Evolutionary conservation across 64 coral and sea anemone genomes (phyloP), one percentile per base, ranked within the genome.

Genomic region (Montipora cactus): DNA sequence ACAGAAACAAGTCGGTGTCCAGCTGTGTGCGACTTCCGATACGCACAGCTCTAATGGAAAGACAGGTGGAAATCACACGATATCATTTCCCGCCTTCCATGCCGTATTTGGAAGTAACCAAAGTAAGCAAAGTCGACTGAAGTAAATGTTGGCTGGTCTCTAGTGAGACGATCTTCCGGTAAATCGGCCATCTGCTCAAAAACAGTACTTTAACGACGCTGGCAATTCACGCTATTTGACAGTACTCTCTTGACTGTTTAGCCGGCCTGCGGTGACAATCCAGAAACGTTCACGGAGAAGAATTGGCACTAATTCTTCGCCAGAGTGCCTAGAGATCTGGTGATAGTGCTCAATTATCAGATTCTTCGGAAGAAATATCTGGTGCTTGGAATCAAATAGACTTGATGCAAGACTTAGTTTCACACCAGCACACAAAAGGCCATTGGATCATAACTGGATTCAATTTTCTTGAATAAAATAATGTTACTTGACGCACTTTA

Each of bases 181-280:
- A 25, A 13, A 49, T 89, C 88, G 16, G 50, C 88, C 55, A 89
- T 79, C 12, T 78, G 87, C 20, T 89, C 51, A 6, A 48, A 47
- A 18, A 77, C 21, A 19, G 21, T 74, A 6, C 51, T 3, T 89
- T 89, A 22, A 2, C 37, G 49, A 13, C 87, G 87, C 37, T 75
- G 50, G 64, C 75, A 89, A 44, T 49, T 55, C 9, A 77, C 13
- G 57, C 73, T 77, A 4, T 44, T 78, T 61, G 9, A 21, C 11
- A 90, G 25, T 4, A 78, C 76, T 78, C 44, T 46, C 2, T n/a
- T 45, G 15, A 90, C 55, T 49, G 58, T 15, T 19, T 76, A 47
- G 44, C 62, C 67, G 20, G 75, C 88, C 14, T 79, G 28, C 28
- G 28, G 28, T 79, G 18, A 79, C 20, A 10, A 89, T 89, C 87